Evolutionary conservation across 2,113 vertebrate species (phyloP), one percentile per base, ranked within the genome.

Genomic region (Epinephelus cyanopodus): DNA sequence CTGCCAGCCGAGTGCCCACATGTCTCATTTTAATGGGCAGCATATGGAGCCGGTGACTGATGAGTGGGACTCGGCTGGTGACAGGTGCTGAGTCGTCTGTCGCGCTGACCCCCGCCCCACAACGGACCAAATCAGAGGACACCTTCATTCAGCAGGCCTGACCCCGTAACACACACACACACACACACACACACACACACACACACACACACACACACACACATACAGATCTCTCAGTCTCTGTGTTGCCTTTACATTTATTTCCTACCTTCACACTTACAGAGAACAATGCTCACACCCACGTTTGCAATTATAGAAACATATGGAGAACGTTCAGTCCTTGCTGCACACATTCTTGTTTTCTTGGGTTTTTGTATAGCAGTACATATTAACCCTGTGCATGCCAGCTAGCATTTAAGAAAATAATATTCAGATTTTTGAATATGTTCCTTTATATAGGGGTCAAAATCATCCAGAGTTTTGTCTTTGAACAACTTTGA

Each of bases 41-140:
- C 95, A 96, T 96, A 95, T 95, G 95, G 95, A 89, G 90, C 71
- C 15, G 61, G 77, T 93, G 94, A 93, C 91, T 91, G 93, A 94
- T 93, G 92, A 92, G 91, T 53, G 85, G 86, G 65, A 74, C 79
- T 79, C 45, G 14, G 74, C 81, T 27, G 39, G 58, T 94, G 94
- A 93, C 94, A 94, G 93, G 91, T 95, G 94, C 90, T 92, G 92
- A 94, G 87, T 89, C 84, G 74, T 87, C 90, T 90, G 90, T 90
- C 73, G 65, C 17, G 50, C 62, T 84, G 84, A 92, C 89, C 92
- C 73, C 14, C 6, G 17, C 65, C 52, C 19, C 86, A 64, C 81
- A 42, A 37, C 1, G 66, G 57, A 85, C 70, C 81, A 53, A 84
- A 83, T 81, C 79, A 86, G 88, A 90, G 91, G 92, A 93, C 91